A percentile compares a stretch with the other conserved stretches of the same genome.
Evolutionary conservation across 2,113 vertebrate species (phyloP).

Genomic region (Garra rufa): DNA sequence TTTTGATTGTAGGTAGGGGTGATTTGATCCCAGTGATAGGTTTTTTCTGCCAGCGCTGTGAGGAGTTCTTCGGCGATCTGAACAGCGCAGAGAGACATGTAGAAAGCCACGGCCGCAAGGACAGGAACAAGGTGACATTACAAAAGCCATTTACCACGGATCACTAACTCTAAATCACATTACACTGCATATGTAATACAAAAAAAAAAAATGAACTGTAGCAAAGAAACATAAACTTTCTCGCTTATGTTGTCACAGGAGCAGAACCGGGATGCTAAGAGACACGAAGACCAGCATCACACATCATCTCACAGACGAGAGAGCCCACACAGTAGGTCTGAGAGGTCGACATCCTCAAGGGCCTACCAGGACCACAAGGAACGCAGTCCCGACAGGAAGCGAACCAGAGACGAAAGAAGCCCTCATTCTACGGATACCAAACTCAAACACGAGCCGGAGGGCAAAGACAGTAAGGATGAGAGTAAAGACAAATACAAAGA

Average conservation of each 20-base stretch:
- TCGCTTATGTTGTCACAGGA: neutral
- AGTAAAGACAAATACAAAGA: conserved; percentile 24
- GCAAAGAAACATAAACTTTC: neutral
- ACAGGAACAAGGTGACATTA: conserved; percentile 80
- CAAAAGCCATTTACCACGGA: neutral
- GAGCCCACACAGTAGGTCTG: neutral
- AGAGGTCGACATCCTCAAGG: neutral
- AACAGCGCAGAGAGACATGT: conserved; percentile 86
- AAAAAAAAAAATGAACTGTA: neutral
- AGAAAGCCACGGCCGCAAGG: conserved; percentile 75
- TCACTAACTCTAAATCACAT: neutral
- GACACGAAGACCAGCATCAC: neutral
- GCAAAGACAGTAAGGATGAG: neutral
- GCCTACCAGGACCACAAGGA: conserved; percentile 26
- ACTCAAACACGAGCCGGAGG: neutral
- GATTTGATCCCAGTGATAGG: conserved; percentile 92
- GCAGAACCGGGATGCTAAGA: conserved; percentile 12
- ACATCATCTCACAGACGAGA: neutral
- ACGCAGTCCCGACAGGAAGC: conserved; percentile 20
- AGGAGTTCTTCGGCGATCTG: conserved; percentile 91
- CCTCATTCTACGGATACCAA: neutral
- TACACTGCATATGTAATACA: neutral
- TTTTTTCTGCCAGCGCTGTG: conserved; percentile 94
- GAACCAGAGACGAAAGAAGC: conserved; percentile 1
- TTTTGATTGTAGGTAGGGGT: conserved; percentile 77